Evolutionary conservation across 2,797 vertebrate genomes (phyloP), one percentile per base, ranked within the genome.

Genomic region (Helicolenus hilgendorfi): DNA sequence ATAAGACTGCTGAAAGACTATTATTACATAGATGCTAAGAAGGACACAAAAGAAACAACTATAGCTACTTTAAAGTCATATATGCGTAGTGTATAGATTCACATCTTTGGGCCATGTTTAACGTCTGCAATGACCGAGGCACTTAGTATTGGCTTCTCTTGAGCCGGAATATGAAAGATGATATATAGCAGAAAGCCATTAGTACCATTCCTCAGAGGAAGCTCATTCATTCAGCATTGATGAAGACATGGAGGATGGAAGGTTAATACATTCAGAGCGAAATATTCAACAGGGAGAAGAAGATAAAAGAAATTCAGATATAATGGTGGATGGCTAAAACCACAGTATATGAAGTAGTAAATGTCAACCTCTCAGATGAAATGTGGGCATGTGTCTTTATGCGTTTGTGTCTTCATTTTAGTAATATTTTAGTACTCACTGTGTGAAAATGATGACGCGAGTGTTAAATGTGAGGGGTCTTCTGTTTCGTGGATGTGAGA

Each of bases 401-500:
- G 36, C 3, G 3, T 9, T 20, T 22, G 11, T 82, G 80, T 80
- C 53, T 72, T 84, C 9, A 77, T 73, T 31, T 60, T 18, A 26
- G 49, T 45, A 26, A 72, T 81, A 72, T 89, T 86, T 88, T 27
- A 71, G 59, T 67, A 45, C 71, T 69, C 38, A 24, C 29, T 60
- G 85, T 83, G 86, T 90, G 81, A 83, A 79, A 86, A 74, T 63
- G 71, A 89, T 62, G 77, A 81, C 53, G 53, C 41, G 73, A 86
- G 85, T 81, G 56, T 83, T 92, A 86, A 88, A 81, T 85, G 81
- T 70, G 72, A 91, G 69, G 63, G 69, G 81, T 72, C 67, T 82
- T 94, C 81, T 85, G 89, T 94, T 93, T 95, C 41, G 6, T 72
- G 45, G 79, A 86, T 84, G 73, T 88, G 86, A 68, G 77, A 90